Conservation (phyloP, 2,113 vertebrate species). For the Pipa parva region DNA sequence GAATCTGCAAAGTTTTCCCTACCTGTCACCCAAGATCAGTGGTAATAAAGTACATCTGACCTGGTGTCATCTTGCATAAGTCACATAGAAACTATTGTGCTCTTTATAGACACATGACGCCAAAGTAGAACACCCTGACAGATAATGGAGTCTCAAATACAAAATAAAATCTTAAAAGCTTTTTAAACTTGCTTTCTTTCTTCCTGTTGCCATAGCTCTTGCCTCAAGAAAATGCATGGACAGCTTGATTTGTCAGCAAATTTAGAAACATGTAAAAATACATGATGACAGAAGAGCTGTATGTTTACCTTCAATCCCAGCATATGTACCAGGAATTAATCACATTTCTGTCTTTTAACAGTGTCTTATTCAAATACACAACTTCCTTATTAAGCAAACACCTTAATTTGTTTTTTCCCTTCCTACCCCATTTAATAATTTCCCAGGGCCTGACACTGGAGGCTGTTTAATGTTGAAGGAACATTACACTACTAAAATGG, state of each 20-base stretch:
- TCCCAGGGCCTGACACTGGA: constrained; percentile 49
- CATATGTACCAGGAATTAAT: constrained; percentile 20
- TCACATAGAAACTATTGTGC: constrained; percentile 58
- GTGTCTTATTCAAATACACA: constrained; percentile 44
- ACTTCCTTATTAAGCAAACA: constrained; percentile 42
- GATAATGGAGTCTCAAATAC: constrained; percentile 48
- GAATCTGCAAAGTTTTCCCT: constrained; percentile 7
- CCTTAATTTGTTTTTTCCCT: constrained; percentile 50
- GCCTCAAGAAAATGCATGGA: not conserved
- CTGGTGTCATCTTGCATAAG: constrained; percentile 44
- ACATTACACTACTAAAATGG: constrained; percentile 18
- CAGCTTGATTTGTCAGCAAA: constrained; percentile 17
- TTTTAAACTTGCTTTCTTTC: constrained; percentile 7
- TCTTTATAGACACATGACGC: constrained; percentile 51
- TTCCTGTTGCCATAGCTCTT: not conserved
- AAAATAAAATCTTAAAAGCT: constrained; percentile 7
- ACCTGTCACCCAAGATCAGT: constrained; percentile 3
- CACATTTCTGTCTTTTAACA: constrained; percentile 44
- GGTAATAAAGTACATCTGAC: constrained; percentile 30
- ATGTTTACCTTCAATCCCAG: constrained; percentile 9
- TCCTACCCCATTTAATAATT: constrained; percentile 35
- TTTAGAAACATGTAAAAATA: not conserved
- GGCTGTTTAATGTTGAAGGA: constrained; percentile 19
- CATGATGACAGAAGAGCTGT: constrained; percentile 4
- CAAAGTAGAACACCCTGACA: constrained; percentile 49